These are phyloP conservation scores for Oreotrochilus melanogaster DNA, from an alignment of 2,113 vertebrate genomes.

Conservation along the genomic window DNA sequence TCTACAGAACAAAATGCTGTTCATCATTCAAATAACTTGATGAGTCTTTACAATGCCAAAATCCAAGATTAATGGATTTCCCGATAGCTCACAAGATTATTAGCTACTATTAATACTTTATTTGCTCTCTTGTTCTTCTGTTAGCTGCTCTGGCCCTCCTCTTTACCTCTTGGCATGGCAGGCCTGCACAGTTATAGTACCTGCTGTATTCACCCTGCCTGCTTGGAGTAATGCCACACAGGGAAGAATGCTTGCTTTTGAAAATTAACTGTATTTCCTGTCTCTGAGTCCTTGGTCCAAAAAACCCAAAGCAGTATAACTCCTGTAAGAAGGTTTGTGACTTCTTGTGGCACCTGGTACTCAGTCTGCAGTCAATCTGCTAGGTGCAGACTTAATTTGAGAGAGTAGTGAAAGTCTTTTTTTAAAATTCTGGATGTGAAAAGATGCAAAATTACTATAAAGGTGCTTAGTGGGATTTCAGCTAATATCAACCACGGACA, in stretches of 20 bases:
- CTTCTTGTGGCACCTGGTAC: neutral
- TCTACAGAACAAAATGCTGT: neutral
- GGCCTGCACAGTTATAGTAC: neutral
- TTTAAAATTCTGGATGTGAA: conserved; percentile 27
- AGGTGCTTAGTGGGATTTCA: conserved; percentile 51
- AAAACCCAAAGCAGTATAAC: neutral
- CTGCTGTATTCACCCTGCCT: neutral
- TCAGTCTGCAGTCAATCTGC: neutral
- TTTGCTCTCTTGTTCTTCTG: neutral
- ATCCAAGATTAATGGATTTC: neutral
- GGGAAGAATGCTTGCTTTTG: neutral
- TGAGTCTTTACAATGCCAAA: neutral
- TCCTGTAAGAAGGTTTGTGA: neutral
- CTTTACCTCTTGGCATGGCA: neutral
- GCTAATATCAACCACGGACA: conserved; percentile 54
- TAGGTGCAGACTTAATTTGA: neutral
- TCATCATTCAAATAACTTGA: neutral
- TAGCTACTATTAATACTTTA: neutral
- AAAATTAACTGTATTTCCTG: neutral
- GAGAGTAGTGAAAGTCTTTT: neutral
- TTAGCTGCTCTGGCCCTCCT: neutral
- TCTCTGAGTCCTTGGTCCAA: neutral
- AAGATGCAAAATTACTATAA: conserved; percentile 26
- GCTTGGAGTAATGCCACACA: neutral
- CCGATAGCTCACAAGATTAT: neutral